Conservation (phyloP, 53 echinoderm and acorn worm species). For the Echinometra lucunter region DNA sequence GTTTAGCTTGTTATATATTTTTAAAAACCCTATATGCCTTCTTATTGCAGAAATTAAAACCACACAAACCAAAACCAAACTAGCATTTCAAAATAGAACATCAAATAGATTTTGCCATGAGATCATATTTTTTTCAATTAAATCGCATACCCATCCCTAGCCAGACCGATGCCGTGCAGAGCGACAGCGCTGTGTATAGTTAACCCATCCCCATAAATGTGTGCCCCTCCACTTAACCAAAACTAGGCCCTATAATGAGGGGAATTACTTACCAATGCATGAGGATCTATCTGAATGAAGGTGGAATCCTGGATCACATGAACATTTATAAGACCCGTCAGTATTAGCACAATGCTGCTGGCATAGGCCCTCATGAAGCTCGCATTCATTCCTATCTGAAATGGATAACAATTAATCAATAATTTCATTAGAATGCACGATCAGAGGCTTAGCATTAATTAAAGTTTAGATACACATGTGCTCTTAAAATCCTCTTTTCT, state of each 20-base stretch:
- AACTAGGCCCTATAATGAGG: neutral
- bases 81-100: no score
- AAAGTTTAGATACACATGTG: neutral
- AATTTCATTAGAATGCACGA: neutral
- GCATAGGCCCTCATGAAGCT: slow-evolving; percentile 65
- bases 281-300: slow-evolving; percentile 79
- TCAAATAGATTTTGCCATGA: no score
- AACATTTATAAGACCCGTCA: slow-evolving; percentile 14
- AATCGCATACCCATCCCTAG: no score
- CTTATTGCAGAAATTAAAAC: no score
- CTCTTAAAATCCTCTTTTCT: neutral
- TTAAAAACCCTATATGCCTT: no score
- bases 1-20: no score
- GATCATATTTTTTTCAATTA: no score
- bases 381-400: slow-evolving; percentile 90
- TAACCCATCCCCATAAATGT: no score
- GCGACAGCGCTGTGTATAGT: no score
- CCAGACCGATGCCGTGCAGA: no score
- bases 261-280: slow-evolving; percentile 80
- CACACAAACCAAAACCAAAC: no score
- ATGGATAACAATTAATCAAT: neutral
- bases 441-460: neutral
- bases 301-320: slow-evolving; percentile 83
- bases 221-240: no score
- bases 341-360: slow-evolving; percentile 70